Base-by-base conservation (phyloP, 1,140 invertebrate species). In the Heliothis virescens region DNA sequence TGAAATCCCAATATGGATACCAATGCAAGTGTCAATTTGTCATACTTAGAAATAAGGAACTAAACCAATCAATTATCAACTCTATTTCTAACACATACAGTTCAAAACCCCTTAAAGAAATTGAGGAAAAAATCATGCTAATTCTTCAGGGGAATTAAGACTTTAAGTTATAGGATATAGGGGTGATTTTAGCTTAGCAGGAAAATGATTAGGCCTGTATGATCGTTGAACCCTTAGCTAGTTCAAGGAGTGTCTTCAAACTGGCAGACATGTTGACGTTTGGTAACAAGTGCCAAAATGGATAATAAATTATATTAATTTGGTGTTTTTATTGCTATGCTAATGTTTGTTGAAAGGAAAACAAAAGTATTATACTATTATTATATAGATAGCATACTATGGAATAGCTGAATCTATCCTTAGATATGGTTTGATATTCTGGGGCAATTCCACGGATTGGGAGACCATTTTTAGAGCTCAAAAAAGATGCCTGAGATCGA, bases 221-320 rank as follows among this genome's bases (percentile, higher is more conserved):
- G 73, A 75, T 26, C 57, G 47, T 50, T 75, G 73, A 75, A 75
- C 73, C 53, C 16, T 74, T 41, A 9, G 21, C 11, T 26, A 62
- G 73, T 60, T 76, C 50, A 76, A 63, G 74, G 74, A 52, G 21
- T 53, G 21, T 26, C 2, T 62, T 47, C 16, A 55, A 55, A 15
- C 29, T 13, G 60, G 26, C 60, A 76, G 74, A 76, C 74, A 76
- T n/a, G 13, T 76, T 76, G 74, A 76, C 74, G 74, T 76, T 48
- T 76, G 15, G 15, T n/a, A 3, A 41, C 9, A 5, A 48, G 48
- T 76, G 74, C 74, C 74, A 76, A 76, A 41, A 65, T 15, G 41
- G 26, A 41, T 34, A 15, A 41, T 72, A 57, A 72, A 72, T 71
- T 7, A 53, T 26, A 71, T 53, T 53, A 26, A 52, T 71, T 29